A percentile compares a stretch with the other conserved stretches of the same genome.
Conservation (phyloP, 2,797 vertebrate genomes). For the Pseudocheirus occidentalis region DNA sequence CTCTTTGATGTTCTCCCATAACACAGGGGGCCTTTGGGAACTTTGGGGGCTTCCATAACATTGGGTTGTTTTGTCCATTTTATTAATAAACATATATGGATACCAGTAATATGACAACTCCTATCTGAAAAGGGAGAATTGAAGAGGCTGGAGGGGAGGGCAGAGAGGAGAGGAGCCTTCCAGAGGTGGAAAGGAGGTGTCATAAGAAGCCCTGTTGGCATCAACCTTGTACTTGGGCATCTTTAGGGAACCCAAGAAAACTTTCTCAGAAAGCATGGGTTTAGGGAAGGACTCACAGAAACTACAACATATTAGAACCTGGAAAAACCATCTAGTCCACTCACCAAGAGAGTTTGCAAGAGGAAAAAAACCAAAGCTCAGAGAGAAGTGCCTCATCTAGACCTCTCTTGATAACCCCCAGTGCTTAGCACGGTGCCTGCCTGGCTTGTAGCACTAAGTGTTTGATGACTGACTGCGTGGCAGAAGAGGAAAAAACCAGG, state of each 20-base stretch:
- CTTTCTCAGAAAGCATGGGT: neutral
- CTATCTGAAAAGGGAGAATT: neutral
- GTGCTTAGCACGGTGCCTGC: neutral
- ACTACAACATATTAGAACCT: neutral
- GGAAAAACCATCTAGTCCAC: neutral
- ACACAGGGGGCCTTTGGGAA: neutral
- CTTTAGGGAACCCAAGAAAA: neutral
- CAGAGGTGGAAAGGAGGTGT: neutral
- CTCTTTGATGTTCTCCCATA: neutral
- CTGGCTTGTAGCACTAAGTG: neutral
- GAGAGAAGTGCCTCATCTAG: neutral
- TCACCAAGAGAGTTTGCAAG: neutral
- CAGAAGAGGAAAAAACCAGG: neutral
- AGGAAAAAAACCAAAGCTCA: neutral
- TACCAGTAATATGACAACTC: neutral
- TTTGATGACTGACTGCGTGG: neutral
- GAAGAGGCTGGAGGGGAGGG: neutral
- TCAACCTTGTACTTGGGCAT: neutral
- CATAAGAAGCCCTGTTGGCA: neutral
- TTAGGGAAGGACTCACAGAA: neutral
- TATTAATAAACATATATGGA: neutral
- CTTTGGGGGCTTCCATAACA: neutral
- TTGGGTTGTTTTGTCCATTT: neutral
- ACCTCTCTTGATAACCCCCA: neutral
- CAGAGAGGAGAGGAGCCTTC: too few species aligned